A percentile compares a stretch with the other conserved stretches of the same genome.
Conservation (phyloP, 2,888 invertebrate genomes). For the Lepetodrilus schrolli region DNA sequence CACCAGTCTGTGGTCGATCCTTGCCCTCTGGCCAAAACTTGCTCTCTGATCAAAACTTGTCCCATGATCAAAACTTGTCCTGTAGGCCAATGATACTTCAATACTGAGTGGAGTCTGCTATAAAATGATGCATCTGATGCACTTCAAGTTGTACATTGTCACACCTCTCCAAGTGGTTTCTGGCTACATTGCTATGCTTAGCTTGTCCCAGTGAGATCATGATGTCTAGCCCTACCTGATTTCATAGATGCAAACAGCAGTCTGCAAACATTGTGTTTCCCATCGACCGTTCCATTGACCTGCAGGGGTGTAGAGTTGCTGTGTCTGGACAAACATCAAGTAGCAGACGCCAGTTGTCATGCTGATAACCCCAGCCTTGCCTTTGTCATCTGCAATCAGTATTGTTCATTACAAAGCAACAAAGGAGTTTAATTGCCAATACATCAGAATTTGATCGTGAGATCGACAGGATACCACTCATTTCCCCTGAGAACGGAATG, state of each 20-base stretch:
- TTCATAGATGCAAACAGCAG: not conserved
- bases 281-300: not conserved
- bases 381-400: not conserved
- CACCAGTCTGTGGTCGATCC: not conserved
- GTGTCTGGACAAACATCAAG: not conserved
- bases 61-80: too few species aligned
- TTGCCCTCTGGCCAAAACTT: not conserved
- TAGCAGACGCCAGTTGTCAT: not conserved
- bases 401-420: not conserved
- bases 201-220: conserved; percentile 2
- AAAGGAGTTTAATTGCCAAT: not conserved
- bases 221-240: conserved; percentile 1
- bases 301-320: conserved; percentile 6
- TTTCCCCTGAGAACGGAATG: not conserved
- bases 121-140: not conserved
- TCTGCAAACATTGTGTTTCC: conserved; percentile 9
- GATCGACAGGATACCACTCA: not conserved
- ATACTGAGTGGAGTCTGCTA: too few species aligned
- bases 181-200: conserved; percentile 10
- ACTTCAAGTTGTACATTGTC: not conserved
- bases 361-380: not conserved
- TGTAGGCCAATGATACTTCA: too few species aligned
- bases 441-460: not conserved
- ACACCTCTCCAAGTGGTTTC: not conserved
- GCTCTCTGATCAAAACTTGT: not conserved